These are phyloP conservation scores for Gastrophysa polygoni DNA, from an alignment of 2,888 invertebrate genomes.

Conservation along the genomic window DNA sequence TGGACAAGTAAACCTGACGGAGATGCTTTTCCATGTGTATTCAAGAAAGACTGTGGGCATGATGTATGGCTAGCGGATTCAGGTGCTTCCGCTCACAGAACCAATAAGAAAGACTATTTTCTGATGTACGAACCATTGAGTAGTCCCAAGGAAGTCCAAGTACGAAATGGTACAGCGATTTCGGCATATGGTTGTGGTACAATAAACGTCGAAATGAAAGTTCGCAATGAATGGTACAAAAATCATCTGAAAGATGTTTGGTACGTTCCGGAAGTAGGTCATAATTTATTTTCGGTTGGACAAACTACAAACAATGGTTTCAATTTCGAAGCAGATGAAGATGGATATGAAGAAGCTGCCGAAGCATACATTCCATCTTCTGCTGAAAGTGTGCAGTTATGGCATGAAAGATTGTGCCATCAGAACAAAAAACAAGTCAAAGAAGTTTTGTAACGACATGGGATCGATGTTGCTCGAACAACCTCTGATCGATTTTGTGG, in stretches of 20 bases:
- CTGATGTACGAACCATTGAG: background rate
- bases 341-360: background rate
- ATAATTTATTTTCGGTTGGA: conserved; percentile 7
- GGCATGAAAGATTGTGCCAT: conserved; percentile 8
- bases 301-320: background rate
- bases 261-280: conserved; percentile 3
- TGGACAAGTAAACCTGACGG: background rate
- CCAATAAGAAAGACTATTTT: background rate
- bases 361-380: background rate
- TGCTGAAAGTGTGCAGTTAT: conserved; percentile 6
- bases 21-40: background rate
- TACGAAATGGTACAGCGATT: background rate
- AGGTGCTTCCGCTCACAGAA: background rate
- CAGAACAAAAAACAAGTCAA: conserved; percentile 8
- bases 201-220: background rate
- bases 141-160: background rate
- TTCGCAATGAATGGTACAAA: background rate
- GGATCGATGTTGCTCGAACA: background rate
- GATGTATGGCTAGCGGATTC: background rate
- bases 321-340: conserved; percentile 1
- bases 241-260: conserved; percentile 11
- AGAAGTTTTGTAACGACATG: background rate
- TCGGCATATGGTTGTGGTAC: background rate
- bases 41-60: background rate
- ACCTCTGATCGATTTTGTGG: background rate